A percentile compares a stretch with the other conserved stretches of the same genome.
Conservation (phyloP, 2,113 vertebrate genomes). For the Engystomops pustulosus region DNA sequence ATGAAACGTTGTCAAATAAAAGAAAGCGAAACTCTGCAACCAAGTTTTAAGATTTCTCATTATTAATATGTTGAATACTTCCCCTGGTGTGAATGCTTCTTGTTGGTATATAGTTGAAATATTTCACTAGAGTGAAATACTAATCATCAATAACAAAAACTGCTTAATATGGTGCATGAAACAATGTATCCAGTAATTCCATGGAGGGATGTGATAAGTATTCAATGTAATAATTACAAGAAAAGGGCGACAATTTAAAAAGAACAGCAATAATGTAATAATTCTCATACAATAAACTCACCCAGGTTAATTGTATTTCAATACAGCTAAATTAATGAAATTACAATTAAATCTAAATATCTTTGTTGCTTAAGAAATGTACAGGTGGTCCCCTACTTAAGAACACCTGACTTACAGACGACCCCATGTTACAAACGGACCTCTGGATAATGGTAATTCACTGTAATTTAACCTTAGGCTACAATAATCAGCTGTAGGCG, state of each 20-base stretch:
- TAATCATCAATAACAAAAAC: conserved; percentile 24
- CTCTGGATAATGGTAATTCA: no score
- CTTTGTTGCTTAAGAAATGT: not conserved
- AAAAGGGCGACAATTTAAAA: not conserved
- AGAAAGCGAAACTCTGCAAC: conserved; percentile 23
- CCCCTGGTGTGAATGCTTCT: conserved; percentile 15
- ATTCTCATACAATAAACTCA: not conserved
- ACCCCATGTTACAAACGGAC: no score
- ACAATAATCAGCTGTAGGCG: no score
- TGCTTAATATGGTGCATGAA: conserved; percentile 10
- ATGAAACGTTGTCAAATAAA: conserved; percentile 24
- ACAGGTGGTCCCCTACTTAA: no score
- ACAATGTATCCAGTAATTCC: conserved; percentile 6
- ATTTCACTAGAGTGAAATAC: conserved; percentile 15
- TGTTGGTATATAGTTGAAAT: conserved; percentile 1
- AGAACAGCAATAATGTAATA: conserved; percentile 1
- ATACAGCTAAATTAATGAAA: not conserved
- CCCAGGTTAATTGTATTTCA: not conserved
- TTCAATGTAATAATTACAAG: conserved; percentile 2
- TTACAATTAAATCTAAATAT: not conserved
- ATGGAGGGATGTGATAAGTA: conserved; percentile 12
- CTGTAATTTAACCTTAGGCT: no score
- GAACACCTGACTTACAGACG: no score
- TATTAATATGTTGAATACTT: conserved; percentile 24
- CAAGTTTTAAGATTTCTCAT: conserved; percentile 16